Evolutionary conservation across 2,888 invertebrate genomes (phyloP).

Genomic region (Apodemia duryi): DNA sequence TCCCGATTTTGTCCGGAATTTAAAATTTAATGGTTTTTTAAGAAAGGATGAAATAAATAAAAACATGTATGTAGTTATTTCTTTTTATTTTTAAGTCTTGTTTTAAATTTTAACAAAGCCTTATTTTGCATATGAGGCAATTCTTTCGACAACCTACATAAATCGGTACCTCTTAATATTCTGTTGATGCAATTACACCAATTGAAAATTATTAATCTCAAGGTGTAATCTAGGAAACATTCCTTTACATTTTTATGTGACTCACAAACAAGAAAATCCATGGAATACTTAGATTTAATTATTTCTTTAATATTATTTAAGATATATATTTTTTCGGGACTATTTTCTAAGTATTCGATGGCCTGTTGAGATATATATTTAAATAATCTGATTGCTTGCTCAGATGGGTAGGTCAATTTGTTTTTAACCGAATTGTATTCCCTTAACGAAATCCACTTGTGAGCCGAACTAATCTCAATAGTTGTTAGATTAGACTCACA

Average conservation of each 20-base stretch:
- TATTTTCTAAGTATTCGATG: neutral
- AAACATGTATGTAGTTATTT: neutral
- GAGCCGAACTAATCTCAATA: neutral
- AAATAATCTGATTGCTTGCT: neutral
- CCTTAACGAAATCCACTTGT: neutral
- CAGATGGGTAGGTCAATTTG: slow-evolving; percentile 13
- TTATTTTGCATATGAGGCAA: neutral
- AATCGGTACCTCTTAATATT: too few species aligned
- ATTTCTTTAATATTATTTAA: too few species aligned
- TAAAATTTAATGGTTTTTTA: neutral
- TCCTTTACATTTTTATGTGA: neutral
- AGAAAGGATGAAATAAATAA: neutral
- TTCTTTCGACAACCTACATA: neutral
- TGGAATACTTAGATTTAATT: neutral
- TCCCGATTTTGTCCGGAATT: too few species aligned
- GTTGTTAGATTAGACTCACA: neutral
- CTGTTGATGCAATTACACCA: too few species aligned
- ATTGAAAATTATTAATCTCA: too few species aligned
- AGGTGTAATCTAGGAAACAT: too few species aligned
- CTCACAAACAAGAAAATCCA: slow-evolving; percentile 2
- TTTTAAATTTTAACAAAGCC: slow-evolving; percentile 9
- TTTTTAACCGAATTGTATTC: slow-evolving; percentile 2
- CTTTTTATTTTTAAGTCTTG: neutral
- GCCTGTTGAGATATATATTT: neutral
- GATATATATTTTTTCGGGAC: too few species aligned